Base-by-base conservation (phyloP, 2,797 vertebrate species). In the Siniperca undulata region DNA sequence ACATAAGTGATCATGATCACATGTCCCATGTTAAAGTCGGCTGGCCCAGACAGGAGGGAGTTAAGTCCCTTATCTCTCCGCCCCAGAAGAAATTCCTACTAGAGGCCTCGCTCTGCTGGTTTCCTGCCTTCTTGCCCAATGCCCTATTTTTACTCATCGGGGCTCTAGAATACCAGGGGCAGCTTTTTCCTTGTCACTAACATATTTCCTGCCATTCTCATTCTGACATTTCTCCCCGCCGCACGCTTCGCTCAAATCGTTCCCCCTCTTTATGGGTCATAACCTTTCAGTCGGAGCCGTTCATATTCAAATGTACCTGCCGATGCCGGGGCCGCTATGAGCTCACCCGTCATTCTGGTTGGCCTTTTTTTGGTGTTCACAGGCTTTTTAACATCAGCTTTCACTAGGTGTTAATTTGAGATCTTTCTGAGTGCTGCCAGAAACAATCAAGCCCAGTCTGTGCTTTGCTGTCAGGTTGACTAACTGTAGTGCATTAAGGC, bases 111-210 rank as follows among this genome's bases (percentile, higher is more conserved):
- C 96, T 96, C 96, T 89, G 72, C 95, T 96, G 95, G 95, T 96
- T 98, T 98, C 97, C 97, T 97, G 97, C 97, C 96, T 96, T 97
- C 97, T 97, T 97, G 97, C 97, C 97, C 96, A 95, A 94, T 97
- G 97, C 96, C 97, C 97, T 98, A 98, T 98, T 97, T 97, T 97
- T 97, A 97, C 97, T 96, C 95, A 92, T 94, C 90, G 91, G 94
- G 95, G 95, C 96, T 97, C 95, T 94, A 96, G 95, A 95, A 96
- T 95, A 97, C 96, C 96, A 96, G 92, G 95, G 97, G 97, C 97
- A 98, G 97, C 97, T 97, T 97, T 97, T 98, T 97, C 97, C 97
- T 97, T 94, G 94, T 95, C 95, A 96, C 95, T 94, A 93, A 95
- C 95, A 95, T 93, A 93, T 94, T 96, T 96, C 96, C 96, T 96